Evolutionary conservation across 2,888 invertebrate genomes (phyloP).

Genomic region (Rhamnusium bicolor): DNA sequence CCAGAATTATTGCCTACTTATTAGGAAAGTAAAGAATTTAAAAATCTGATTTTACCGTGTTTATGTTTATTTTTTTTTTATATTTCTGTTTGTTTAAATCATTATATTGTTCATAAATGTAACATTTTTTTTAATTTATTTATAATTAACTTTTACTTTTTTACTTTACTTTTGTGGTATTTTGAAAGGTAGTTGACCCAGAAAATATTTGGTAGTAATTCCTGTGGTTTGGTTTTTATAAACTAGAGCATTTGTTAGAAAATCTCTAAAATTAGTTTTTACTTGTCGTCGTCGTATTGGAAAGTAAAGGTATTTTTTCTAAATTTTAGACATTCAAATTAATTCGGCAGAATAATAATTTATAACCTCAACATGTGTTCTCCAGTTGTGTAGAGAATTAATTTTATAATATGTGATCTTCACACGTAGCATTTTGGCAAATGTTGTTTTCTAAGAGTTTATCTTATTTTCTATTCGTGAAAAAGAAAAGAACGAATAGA

Average conservation of each 20-base stretch:
- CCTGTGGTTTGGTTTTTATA: background rate
- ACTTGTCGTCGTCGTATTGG: background rate
- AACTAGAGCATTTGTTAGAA: background rate
- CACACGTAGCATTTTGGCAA: too few relatives aligned
- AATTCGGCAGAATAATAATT: too few relatives aligned
- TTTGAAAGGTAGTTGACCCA: slow-evolving; percentile 14
- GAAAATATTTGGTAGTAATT: background rate
- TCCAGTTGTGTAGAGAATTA: too few relatives aligned
- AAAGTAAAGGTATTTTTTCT: background rate
- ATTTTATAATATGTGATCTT: too few relatives aligned
- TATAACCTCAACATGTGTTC: too few relatives aligned
- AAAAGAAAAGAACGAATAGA: too few relatives aligned
- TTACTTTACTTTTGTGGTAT: slow-evolving; percentile 1
- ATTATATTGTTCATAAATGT: background rate
- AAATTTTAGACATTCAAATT: background rate
- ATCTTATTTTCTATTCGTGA: too few relatives aligned
- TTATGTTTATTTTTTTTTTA: too few relatives aligned
- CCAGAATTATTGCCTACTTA: too few relatives aligned
- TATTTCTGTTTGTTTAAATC: background rate
- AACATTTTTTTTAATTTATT: background rate
- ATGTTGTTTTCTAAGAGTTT: too few relatives aligned
- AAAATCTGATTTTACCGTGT: background rate
- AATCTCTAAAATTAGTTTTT: background rate
- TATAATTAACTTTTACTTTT: background rate
- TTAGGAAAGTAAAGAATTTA: background rate